These are phyloP conservation scores for Nymphicus hollandicus DNA, from an alignment of 2,113 vertebrate species.

Conservation along the genomic window DNA sequence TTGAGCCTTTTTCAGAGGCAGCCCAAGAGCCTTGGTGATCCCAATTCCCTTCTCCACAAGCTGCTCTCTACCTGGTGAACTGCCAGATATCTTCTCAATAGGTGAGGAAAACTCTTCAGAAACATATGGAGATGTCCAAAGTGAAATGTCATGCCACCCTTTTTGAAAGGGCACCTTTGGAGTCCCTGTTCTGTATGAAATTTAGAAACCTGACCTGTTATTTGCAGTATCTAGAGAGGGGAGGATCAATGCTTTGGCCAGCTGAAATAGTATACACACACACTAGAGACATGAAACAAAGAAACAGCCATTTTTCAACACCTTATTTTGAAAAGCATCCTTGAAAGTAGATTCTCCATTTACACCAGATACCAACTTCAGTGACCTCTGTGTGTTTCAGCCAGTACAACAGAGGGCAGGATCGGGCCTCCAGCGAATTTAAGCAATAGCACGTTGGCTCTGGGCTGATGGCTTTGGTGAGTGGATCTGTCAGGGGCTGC, in stretches of 20 bases:
- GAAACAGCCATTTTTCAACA: constrained; percentile 12
- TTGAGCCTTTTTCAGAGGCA: not conserved
- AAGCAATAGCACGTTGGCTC: not conserved
- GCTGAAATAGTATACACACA: not conserved
- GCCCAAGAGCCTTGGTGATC: not conserved
- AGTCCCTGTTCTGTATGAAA: not conserved
- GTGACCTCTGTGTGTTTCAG: not conserved
- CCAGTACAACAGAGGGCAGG: not conserved
- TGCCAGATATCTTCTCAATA: not conserved
- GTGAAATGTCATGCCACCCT: not conserved
- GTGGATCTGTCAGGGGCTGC: constrained; percentile 5
- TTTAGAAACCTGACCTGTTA: not conserved
- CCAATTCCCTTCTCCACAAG: not conserved
- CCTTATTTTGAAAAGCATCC: not conserved
- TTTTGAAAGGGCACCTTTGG: not conserved
- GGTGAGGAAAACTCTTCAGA: not conserved
- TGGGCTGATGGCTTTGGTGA: constrained; percentile 7
- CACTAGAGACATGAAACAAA: not conserved
- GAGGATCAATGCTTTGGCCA: not conserved
- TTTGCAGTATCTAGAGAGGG: not conserved
- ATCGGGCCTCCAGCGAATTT: fast-evolving
- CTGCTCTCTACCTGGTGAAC: not conserved
- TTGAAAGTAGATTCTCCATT: not conserved
- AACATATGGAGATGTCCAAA: not conserved
- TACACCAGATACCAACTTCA: not conserved